Evolutionary conservation across 2,888 invertebrate species (phyloP).

Genomic region (Tipula helvola): DNA sequence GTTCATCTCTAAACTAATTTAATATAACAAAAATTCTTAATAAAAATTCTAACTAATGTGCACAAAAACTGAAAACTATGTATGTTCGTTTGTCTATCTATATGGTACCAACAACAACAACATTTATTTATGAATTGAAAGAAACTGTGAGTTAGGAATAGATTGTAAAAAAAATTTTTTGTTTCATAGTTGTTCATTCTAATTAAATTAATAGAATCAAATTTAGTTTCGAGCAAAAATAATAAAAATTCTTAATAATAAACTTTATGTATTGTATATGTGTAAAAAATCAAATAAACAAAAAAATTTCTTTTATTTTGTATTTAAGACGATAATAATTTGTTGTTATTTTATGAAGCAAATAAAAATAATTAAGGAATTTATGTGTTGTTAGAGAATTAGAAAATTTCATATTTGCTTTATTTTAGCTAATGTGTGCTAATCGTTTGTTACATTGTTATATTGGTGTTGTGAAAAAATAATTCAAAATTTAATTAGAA

Average conservation of each 20-base stretch:
- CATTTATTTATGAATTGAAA: not conserved
- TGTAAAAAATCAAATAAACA: not conserved
- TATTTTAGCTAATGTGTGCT: too few species aligned
- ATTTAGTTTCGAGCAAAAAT: not conserved
- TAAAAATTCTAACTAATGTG: not conserved
- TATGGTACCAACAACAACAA: not conserved
- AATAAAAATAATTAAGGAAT: not conserved
- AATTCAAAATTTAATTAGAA: too few species aligned
- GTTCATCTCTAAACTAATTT: not conserved
- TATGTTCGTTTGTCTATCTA: not conserved
- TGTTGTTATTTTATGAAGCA: not conserved
- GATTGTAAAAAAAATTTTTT: not conserved
- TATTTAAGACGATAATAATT: not conserved
- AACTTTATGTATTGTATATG: not conserved
- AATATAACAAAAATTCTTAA: not conserved
- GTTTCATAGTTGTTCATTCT: not conserved
- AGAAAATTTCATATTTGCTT: not conserved
- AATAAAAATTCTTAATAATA: not conserved
- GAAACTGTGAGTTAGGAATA: not conserved
- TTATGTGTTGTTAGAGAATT: not conserved
- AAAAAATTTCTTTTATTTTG: not conserved
- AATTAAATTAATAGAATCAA: not conserved
- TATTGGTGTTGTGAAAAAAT: too few species aligned
- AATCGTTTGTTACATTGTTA: too few species aligned
- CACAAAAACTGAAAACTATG: not conserved